Base-by-base conservation (phyloP, 2,797 vertebrate species). In the Setipinna tenuifilis region DNA sequence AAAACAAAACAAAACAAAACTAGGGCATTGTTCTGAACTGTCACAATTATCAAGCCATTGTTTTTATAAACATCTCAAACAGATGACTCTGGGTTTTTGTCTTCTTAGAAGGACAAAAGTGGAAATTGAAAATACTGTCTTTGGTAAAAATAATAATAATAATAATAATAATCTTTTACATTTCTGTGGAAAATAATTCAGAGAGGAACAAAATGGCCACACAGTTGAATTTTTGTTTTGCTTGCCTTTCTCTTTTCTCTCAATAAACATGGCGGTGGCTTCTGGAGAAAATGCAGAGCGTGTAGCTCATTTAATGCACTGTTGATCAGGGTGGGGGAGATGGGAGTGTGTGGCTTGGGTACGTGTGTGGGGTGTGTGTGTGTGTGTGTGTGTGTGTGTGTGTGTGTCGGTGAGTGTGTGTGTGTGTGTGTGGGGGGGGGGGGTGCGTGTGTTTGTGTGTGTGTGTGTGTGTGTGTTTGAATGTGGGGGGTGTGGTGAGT, bases 31-130 rank as follows among this genome's bases (percentile, higher is more conserved):
- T 78, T 17, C n/a, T 62, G 62, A 28, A 68, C 14, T 68, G 62
- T 68, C 62, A 68, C 28, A 68, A 68, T 68, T 3, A 25, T 68
- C 62, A 68, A 25, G 68, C 19, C 23, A 21, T 54, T 14, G n/a
- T 78, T 57, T 50, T 82, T n/a, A 23, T 65, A 75, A 82, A 58
- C 25, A 81, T 83, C 44, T 82, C 16, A n/a, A 48, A 57, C 23
- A 28, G 62, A 68, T 68, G 3, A 28, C 28, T 28, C 35, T 5
- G 35, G 35, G 5, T 41, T n/a, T n/a, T n/a, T n/a, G n/a, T n/a
- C n/a, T n/a, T 25, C 23, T 65, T 25, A 25, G 23, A 11, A 65
- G 61, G 28, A 25, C 61, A n/a, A 65, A 68, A 25, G 9, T 65
- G 23, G 6, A 2, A 0, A 65, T n/a, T 41, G 5, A 41, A 41